Base-by-base conservation (phyloP, 2,888 invertebrate species). In the Macrosiphum euphorbiae region DNA sequence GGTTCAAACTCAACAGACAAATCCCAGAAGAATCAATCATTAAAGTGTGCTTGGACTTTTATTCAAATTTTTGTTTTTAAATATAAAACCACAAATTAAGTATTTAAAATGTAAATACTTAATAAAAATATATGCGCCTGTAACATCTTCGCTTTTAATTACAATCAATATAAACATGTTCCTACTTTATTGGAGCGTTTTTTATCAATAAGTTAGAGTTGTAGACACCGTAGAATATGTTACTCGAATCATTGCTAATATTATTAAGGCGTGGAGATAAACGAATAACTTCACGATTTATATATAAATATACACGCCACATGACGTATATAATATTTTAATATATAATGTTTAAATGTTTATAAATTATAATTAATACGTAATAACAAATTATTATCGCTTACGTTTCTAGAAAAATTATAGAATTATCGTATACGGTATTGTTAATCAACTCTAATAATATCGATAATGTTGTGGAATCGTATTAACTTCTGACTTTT, bases 81-180 rank as follows among this genome's bases (percentile, higher is more conserved):
- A 67, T 67, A 67, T n/a, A 67, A n/a, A 67, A 67, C 61, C 61
- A 67, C 28, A 67, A 67, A 67, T n/a, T n/a, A n/a, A 67, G n/a
- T 67, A 26, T 28, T 47, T 47, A 47, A 47, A 47, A 47, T 47
- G 8, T 47, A 47, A 47, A 47, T 47, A 67, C 13, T 67, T 13
- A 67, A 67, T 67, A n/a, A 61, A 61, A 28, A 61, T 47, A 28
- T 61, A 28, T 11, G 11, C 28, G 1, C 1, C 28, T 61, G 28
- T 26, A 28, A 61, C 28, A 61, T 28, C 0, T 28, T 61, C 11
- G 58, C 28, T 61, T 61, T 61, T 61, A 61, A 61, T 28, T 61
- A 28, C 26, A 26, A 61, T 61, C 26, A 61, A 61, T 61, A 61
- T 28, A 61, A 61, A n/a, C n/a, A 67, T 61, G 0, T n/a, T n/a